Evolutionary conservation across 1,140 invertebrate species (phyloP), one percentile per base, ranked within the genome.

Genomic region (Glomeris maerens): DNA sequence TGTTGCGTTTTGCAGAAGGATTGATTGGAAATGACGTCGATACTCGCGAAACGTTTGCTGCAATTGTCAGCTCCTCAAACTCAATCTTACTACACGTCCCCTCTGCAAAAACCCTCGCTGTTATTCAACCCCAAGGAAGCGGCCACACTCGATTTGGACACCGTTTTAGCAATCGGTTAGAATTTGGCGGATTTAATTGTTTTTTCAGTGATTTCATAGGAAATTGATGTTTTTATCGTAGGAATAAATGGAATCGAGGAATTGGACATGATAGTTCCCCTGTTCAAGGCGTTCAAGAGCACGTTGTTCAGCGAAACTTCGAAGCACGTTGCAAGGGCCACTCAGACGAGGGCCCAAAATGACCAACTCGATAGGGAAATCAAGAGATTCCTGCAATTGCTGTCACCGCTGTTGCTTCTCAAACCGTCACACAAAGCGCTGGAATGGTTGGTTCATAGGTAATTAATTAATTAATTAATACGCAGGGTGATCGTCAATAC

Each of bases 61-160:
- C 78, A 78, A 44, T 69, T 94, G 21, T 75, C 77, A 50, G 74
- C 78, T 2, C 89, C 90, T 0, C 84, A 93, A 63, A 83, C 86
- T 7, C 65, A 74, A 5, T 58, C 80, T 3, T 64, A 87, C 28
- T 66, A 76, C 50, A 76, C 81, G 56, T 52, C 58, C 48, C 67
- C 68, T 22, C 74, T 79, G 53, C 81, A 79, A 58, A 75, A 76
- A 45, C 72, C 78, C 38, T 93, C 90, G 20, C 76, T 96, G 53
- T 65, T 96, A 5, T 95, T 93, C 64, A 79, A 90, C 63, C 78
- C 82, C 0, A 83, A 81, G 58, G 85, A 93, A 71, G 91, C 90
- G 5, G 87, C 86, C 0, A 75, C 74, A 50, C 79, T 89, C 60
- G 84, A 88, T 57, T 74, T 78, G 39, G 79, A 86, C 57, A 83